Evolutionary conservation across 1,140 invertebrate species (phyloP), one percentile per base, ranked within the genome.

Genomic region (Drosophila elegans): DNA sequence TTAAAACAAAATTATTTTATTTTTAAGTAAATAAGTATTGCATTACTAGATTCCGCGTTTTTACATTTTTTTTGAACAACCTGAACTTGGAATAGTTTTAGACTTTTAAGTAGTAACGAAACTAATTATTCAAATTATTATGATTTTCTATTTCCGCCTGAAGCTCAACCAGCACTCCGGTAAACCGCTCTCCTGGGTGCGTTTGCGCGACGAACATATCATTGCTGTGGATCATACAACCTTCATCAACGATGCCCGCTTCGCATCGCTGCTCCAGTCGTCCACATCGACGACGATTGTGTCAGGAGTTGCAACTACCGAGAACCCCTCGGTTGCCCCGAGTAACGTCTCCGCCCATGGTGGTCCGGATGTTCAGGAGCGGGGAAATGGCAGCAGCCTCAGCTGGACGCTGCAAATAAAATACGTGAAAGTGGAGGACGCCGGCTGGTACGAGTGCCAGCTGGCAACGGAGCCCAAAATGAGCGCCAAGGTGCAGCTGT

Each of bases 111-210:
- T 21, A 21, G 16, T 21, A 21, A 21, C 16, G 16, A 21, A 21
- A 21, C 16, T 21, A 21, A 21, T 21, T 21, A 21, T 21, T 21
- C 16, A 21, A 21, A 21, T 21, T 21, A 38, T 38, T 10, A 9
- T 39, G 13, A 10, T 12, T 45, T n/a, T 7, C 6, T 2, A 32
- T 32, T 53, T 25, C 55, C 45, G 44, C 45, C 38, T 56, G 36
- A 61, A 88, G 83, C 64, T 88, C 60, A 81, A 88, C 67, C 83
- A 88, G 80, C 79, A 88, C 63, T 89, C 83, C 89, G 97, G 97
- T 94, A 97, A 97, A 94, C 97, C 96, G 71, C 96, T 98, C 60
- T 97, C 97, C 63, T 98, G 97, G 97, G 97, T 98, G 80, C 94
- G 97, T 69, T 95, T 96, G 74, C 94, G 96, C 82, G 97, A 98